Evolutionary conservation across 64 coral and sea anemone species (phyloP), one percentile per base, ranked within the genome.

Genomic region (Porites lutea): DNA sequence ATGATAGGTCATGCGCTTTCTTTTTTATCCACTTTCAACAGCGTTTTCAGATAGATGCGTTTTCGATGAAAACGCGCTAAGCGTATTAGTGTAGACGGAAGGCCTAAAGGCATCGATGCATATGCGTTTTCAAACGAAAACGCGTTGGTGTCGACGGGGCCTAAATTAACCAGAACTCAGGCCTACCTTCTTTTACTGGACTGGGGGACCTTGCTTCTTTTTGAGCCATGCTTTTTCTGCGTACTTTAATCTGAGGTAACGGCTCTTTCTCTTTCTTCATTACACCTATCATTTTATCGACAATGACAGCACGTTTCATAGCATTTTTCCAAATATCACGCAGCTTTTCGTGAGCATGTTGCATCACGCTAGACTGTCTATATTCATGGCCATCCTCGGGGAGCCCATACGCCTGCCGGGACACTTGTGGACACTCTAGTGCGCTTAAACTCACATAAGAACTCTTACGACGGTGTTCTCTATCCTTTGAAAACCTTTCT

Each of bases 331-430:
- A 94, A 67, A 94, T 91, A 62, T 91, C 95, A 75, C 75, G 88
- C 21, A 97, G 79, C 22, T 83, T 90, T 79, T 90, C 54, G 16
- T 93, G 79, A 65, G 87, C 78, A 15, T 90, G 92, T 16, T 85
- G 70, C 19, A 46, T 88, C 60, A 78, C 82, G 20, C 44, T 45
- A 11, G 95, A 86, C 3, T 67, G 48, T 60, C 19, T 76, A 48
- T 95, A 67, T 84, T 98, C 96, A 12, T 98, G 77, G 3, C 96
- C 96, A 0, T 98, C 96, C 13, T 95, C 74, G 2, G 96, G 96
- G n/a, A 99, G 74, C 18, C 97, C 97, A 62, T 96, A 96, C 8
- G 88, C 79, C 13, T 83, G 79, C n/a, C 97, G 90, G 9, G 97
- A 94, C 16, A 99, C 97, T 47, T 82, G 71, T 4, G 97, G 97